phyloP scores from a whole-genome alignment of 2,113 vertebrate species.

The Rhea americana region DNA sequence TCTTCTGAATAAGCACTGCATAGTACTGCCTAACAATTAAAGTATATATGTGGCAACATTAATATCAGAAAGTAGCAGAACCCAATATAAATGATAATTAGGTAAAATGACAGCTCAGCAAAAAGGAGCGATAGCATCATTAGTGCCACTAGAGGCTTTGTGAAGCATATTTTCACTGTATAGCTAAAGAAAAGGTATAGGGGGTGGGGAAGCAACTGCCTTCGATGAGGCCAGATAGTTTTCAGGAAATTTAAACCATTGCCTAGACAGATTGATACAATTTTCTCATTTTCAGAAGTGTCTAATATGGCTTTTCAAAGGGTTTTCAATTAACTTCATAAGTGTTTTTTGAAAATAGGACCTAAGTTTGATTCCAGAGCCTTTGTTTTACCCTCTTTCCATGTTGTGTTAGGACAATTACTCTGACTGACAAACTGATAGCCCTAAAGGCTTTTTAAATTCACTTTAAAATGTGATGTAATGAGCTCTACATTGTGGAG shows the following conservation, averaged over 20 bases:
- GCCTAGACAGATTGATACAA: neutral
- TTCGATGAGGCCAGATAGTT: neutral
- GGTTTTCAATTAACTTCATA: neutral
- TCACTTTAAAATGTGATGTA: neutral
- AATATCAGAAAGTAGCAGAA: conserved; percentile 53
- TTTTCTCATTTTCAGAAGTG: neutral
- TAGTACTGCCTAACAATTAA: conserved; percentile 57
- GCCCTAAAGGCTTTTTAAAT: neutral
- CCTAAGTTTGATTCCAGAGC: neutral
- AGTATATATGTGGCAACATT: conserved; percentile 42
- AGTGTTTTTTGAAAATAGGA: neutral
- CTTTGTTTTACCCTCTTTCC: neutral
- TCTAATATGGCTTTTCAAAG: neutral
- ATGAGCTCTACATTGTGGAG: neutral
- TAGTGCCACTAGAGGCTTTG: conserved; percentile 61
- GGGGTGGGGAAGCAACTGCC: neutral
- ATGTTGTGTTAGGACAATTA: neutral
- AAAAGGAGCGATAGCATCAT: conserved; percentile 63
- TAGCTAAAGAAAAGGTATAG: neutral
- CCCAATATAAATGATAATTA: conserved; percentile 71
- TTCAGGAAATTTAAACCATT: neutral
- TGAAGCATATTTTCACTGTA: neutral
- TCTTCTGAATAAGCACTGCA: conserved; percentile 23
- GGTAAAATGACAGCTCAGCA: conserved; percentile 65
- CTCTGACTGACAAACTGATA: neutral